Conservation (phyloP, 2,888 invertebrate species). For the Teinopalpus imperialis region DNA sequence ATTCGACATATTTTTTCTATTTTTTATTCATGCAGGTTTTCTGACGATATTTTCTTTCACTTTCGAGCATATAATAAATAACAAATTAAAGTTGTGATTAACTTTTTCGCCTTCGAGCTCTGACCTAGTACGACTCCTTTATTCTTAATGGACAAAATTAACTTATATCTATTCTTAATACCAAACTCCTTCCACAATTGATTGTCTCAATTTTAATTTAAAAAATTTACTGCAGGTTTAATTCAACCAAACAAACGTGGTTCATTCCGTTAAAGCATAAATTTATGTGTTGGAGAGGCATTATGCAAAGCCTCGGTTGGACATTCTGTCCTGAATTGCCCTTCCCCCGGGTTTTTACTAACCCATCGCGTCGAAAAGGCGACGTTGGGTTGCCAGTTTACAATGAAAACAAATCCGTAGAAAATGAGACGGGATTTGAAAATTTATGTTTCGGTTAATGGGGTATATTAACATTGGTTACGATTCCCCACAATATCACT, state of each 20-base stretch:
- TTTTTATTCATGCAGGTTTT: no score
- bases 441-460: not conserved
- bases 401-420: not conserved
- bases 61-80: no score
- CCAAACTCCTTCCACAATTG: no score
- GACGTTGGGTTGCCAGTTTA: not conserved
- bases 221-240: no score
- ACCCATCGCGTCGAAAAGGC: conserved; percentile 3
- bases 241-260: not conserved
- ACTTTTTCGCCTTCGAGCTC: no score
- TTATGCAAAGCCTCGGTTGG: not conserved
- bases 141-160: no score
- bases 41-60: no score
- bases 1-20: no score
- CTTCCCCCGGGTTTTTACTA: not conserved
- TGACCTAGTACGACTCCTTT: no score
- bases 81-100: no score
- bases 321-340: conserved; percentile 2
- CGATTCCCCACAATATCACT: not conserved
- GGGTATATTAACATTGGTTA: not conserved
- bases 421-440: not conserved
- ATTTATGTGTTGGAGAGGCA: not conserved
- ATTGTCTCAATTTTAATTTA: no score
- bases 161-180: no score
- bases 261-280: not conserved